These are phyloP conservation scores for Rhyacophila brunnea DNA, from an alignment of 1,140 invertebrate genomes.

Conservation along the genomic window DNA sequence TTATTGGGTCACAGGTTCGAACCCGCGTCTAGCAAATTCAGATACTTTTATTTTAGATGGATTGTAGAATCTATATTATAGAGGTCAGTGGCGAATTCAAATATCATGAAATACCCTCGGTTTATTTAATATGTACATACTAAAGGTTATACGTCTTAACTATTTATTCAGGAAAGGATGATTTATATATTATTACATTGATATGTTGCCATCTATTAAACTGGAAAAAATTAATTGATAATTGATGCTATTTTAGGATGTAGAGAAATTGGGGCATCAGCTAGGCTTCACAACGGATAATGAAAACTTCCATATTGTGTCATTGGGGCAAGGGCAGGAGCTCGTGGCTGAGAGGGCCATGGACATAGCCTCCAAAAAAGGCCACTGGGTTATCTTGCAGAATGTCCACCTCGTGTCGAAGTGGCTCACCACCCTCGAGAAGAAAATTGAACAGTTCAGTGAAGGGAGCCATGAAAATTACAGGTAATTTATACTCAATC, in stretches of 20 bases:
- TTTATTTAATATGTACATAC: no score
- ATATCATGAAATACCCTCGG: no score
- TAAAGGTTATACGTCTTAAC: no score
- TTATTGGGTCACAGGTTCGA: no score
- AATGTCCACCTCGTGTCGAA: constrained; percentile 90
- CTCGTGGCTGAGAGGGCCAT: constrained; percentile 85
- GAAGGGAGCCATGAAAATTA: constrained; percentile 72
- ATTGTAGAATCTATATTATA: no score
- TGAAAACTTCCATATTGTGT: constrained; percentile 89
- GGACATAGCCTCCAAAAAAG: constrained; percentile 70
- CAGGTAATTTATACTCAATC: no score
- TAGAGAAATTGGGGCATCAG: constrained; percentile 54
- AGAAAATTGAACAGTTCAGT: constrained; percentile 80
- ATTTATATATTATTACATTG: neutral
- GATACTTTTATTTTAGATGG: no score
- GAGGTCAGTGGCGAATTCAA: no score
- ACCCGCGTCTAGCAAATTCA: no score
- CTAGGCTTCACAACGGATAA: constrained; percentile 79
- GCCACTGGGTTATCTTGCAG: constrained; percentile 91
- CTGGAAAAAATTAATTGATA: no score
- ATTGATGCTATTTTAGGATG: constrained; percentile 35
- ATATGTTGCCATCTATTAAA: neutral
- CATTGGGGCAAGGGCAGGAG: constrained; percentile 93
- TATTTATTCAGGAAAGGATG: no score
- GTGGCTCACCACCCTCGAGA: constrained; percentile 87